Evolutionary conservation across 2,888 invertebrate genomes (phyloP).

Genomic region (Syrista parreyssii): DNA sequence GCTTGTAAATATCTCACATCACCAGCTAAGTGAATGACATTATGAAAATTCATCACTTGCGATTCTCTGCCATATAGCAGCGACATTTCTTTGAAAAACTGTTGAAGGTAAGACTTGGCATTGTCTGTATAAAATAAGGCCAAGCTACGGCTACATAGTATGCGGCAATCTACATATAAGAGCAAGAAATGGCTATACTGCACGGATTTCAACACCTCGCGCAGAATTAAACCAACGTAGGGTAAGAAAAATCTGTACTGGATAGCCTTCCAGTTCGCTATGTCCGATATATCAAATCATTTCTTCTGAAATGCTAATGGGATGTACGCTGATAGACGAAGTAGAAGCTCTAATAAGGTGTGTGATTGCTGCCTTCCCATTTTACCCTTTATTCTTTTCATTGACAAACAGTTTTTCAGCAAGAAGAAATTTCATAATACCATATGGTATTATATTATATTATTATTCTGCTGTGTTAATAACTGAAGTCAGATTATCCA

Average conservation of each 20-base stretch:
- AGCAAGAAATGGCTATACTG: slow-evolving; percentile 18
- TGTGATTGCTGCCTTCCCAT: background rate
- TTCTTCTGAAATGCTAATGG: slow-evolving; percentile 31
- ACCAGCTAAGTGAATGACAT: slow-evolving; percentile 26
- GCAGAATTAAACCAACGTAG: slow-evolving; percentile 20
- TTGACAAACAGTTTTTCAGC: slow-evolving; percentile 11
- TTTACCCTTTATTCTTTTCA: background rate
- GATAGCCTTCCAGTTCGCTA: slow-evolving; percentile 31
- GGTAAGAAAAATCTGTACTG: slow-evolving; percentile 28
- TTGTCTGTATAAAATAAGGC: slow-evolving; percentile 10
- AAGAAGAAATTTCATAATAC: slow-evolving; percentile 23
- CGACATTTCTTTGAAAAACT: slow-evolving; percentile 11
- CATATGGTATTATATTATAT: no score
- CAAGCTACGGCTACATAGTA: slow-evolving; percentile 11
- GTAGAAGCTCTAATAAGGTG: background rate
- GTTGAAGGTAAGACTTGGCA: slow-evolving; percentile 7
- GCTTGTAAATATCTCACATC: slow-evolving; percentile 20
- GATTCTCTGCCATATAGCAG: slow-evolving; percentile 17
- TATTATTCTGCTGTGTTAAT: no score
- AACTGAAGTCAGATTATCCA: no score
- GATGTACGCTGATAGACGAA: slow-evolving; percentile 14
- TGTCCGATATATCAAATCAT: slow-evolving; percentile 16
- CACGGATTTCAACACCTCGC: slow-evolving; percentile 1
- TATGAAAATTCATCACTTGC: slow-evolving; percentile 23
- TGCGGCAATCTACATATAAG: slow-evolving; percentile 14